A percentile compares a stretch with the other conserved stretches of the same genome.
Conservation (phyloP, 30 jellyfish, hydroid and myxozoan genomes). For the Haliclystus octoradiatus region DNA sequence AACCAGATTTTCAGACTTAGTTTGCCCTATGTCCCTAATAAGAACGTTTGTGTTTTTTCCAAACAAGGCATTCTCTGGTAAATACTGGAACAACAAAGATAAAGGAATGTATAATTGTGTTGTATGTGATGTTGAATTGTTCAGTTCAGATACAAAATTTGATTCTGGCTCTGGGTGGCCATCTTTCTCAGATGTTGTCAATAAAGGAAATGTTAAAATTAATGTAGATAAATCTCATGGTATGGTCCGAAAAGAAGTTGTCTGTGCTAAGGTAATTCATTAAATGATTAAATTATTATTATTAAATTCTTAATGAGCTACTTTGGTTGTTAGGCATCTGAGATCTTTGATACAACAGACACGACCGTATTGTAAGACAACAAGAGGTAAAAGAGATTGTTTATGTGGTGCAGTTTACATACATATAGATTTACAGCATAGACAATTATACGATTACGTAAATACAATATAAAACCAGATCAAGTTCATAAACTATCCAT, state of each 20-base stretch:
- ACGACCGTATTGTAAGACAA: no score
- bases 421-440: background rate
- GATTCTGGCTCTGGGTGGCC: conserved; percentile 99
- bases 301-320: background rate
- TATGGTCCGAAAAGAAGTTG: conserved; percentile 79
- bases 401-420: no score
- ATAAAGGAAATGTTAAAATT: conserved; percentile 44
- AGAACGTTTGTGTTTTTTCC: background rate
- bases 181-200: conserved; percentile 66
- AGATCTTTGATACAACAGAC: background rate
- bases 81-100: conserved; percentile 58
- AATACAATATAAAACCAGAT: no score
- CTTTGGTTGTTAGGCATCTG: background rate
- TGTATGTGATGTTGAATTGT: conserved; percentile 81
- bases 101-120: conserved; percentile 81
- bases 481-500: no score
- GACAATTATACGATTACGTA: no score
- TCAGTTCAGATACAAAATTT: conserved; percentile 60
- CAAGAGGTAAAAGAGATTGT: no score
- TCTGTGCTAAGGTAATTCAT: conserved; percentile 52
- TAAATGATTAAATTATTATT: background rate
- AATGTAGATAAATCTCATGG: conserved; percentile 62
- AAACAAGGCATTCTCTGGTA: conserved; percentile 78
- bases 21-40: background rate
- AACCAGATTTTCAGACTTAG: background rate